Percentiles rank a stretch among this genome's conserved stretches.
phyloP scores from a whole-genome alignment of 2,113 vertebrate genomes.

The Ictidomys tridecemlineatus region DNA sequence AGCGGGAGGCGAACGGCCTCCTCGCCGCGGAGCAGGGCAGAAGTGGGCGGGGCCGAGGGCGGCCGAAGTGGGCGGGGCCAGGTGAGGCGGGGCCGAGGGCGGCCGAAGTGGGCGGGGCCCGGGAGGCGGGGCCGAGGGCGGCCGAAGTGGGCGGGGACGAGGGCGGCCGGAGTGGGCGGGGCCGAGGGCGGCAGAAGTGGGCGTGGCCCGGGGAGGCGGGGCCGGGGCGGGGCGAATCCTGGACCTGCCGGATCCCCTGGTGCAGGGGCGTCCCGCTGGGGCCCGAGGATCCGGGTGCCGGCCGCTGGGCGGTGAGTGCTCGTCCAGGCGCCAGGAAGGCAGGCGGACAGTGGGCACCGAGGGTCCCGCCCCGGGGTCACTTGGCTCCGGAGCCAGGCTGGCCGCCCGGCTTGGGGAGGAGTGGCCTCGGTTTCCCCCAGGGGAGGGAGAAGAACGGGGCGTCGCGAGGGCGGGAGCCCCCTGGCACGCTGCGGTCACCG shows the following conservation, averaged over 20 bases:
- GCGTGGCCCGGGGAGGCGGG: neutral
- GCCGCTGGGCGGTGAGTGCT: constrained; percentile 21
- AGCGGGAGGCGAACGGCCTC: neutral
- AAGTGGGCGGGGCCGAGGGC: neutral
- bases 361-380: neutral
- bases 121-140: neutral
- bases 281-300: neutral
- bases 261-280: neutral
- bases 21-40: neutral
- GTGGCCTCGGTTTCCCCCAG: neutral
- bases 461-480: neutral
- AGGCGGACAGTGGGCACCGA: fast-evolving
- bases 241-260: fast-evolving
- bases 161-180: no score
- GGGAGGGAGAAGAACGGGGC: neutral
- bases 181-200: no score
- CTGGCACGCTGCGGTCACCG: neutral
- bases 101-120: no score
- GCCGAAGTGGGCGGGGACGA: neutral
- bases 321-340: neutral
- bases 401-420: fast-evolving
- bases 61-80: no score
- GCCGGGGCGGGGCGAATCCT: neutral
- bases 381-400: neutral
- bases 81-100: no score